phyloP scores from a whole-genome alignment of 2,888 invertebrate genomes.

The Drosophila algonquin region DNA sequence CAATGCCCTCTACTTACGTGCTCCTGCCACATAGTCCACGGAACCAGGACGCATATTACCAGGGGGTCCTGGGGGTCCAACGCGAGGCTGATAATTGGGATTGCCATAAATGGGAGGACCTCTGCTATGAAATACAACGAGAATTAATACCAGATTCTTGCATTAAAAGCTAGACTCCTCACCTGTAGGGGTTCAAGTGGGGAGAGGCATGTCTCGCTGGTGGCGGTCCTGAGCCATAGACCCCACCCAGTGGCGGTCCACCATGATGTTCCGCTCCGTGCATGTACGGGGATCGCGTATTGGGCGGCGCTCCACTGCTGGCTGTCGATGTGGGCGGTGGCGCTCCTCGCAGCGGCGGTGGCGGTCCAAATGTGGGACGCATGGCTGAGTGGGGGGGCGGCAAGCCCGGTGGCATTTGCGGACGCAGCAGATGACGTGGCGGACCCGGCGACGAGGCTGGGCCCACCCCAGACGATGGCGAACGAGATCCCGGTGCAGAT shows the following conservation, averaged over 20 bases:
- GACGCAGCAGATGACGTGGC: constrained; percentile 44
- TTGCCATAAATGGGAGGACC: constrained; percentile 81
- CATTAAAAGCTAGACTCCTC: neutral
- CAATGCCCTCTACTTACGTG: constrained; percentile 71
- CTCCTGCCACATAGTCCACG: constrained; percentile 75
- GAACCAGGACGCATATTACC: constrained; percentile 69
- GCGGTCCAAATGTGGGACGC: constrained; percentile 83
- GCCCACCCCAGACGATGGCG: constrained; percentile 35
- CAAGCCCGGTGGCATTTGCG: constrained; percentile 54
- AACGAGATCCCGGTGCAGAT: constrained; percentile 28
- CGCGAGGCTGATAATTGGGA: constrained; percentile 81
- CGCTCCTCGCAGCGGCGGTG: constrained; percentile 80
- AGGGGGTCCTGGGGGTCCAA: constrained; percentile 64
- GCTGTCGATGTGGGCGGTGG: constrained; percentile 56
- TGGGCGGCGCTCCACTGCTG: constrained; percentile 26
- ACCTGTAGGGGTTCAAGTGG: constrained; percentile 82
- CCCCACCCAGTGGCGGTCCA: constrained; percentile 47
- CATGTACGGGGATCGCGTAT: constrained; percentile 62
- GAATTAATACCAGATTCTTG: fast-evolving
- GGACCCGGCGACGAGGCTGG: constrained; percentile 34
- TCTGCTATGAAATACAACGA: constrained; percentile 50
- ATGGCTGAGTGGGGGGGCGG: constrained; percentile 66
- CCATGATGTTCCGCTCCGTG: constrained; percentile 71
- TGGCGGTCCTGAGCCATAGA: constrained; percentile 72
- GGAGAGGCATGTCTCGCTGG: constrained; percentile 81